phyloP scores from a whole-genome alignment of 2,113 vertebrate species.

The Verasper variegatus region DNA sequence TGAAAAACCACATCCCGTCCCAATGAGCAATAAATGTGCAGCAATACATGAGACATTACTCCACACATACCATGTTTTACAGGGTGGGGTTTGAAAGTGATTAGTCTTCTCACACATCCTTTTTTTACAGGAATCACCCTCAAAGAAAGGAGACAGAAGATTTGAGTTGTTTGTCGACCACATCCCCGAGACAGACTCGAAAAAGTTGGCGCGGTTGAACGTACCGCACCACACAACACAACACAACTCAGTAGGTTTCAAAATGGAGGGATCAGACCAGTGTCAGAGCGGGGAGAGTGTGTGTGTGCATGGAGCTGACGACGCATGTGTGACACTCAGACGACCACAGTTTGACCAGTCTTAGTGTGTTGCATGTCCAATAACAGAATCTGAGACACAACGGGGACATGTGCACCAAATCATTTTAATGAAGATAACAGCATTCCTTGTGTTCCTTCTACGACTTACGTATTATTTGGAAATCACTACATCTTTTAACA shows the following conservation, averaged over 20 bases:
- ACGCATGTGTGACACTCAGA: constrained; percentile 59
- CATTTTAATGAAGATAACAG: constrained; percentile 69
- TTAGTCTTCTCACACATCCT: constrained; percentile 65
- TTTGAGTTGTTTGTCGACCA: constrained; percentile 57
- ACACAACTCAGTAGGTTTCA: constrained; percentile 37
- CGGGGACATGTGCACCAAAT: constrained; percentile 53
- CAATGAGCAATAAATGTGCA: constrained; percentile 47
- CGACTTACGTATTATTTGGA: constrained; percentile 32
- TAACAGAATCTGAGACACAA: background rate
- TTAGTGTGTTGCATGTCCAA: background rate
- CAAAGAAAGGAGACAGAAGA: constrained; percentile 50
- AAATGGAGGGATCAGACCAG: constrained; percentile 41
- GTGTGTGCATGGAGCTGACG: constrained; percentile 47
- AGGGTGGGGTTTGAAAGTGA: constrained; percentile 59
- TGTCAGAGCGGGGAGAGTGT: constrained; percentile 47
- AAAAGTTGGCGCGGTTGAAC: constrained; percentile 41
- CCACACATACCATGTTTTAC: constrained; percentile 63
- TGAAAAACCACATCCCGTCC: constrained; percentile 63
- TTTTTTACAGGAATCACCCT: constrained; percentile 62
- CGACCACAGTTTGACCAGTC: constrained; percentile 67
- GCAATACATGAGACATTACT: constrained; percentile 60
- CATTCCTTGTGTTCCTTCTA: constrained; percentile 63
- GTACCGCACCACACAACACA: constrained; percentile 17
- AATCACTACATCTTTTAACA: constrained; percentile 52
- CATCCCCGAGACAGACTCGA: constrained; percentile 65